Conservation (phyloP, 2,888 invertebrate species). For the Cartodere bifasciata region DNA sequence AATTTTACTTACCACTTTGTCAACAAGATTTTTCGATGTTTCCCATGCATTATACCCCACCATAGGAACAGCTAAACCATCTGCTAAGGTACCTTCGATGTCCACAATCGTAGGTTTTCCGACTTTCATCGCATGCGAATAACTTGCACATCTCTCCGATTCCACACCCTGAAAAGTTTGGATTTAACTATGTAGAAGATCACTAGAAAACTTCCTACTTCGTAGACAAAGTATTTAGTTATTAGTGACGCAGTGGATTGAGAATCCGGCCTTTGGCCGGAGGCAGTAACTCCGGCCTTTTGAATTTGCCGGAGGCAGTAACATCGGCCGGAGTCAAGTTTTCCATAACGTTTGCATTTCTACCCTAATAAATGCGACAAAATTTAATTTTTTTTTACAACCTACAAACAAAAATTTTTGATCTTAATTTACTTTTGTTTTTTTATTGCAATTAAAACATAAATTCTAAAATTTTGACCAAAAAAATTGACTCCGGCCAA, state of each 20-base stretch:
- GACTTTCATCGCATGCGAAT: constrained; percentile 47
- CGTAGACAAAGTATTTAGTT: too few relatives aligned
- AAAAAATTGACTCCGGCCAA: too few relatives aligned
- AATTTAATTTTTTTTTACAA: not conserved
- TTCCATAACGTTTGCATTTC: too few relatives aligned
- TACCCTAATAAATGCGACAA: too few relatives aligned
- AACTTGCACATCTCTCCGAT: constrained; percentile 83
- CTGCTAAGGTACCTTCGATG: constrained; percentile 48
- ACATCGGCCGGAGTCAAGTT: too few relatives aligned
- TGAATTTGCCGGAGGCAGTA: too few relatives aligned
- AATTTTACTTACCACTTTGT: constrained; percentile 62
- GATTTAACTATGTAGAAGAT: not conserved
- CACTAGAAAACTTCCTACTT: not conserved
- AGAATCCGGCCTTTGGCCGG: too few relatives aligned
- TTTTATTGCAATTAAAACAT: too few relatives aligned
- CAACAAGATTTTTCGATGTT: constrained; percentile 46
- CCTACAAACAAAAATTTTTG: not conserved
- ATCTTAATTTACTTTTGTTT: too few relatives aligned
- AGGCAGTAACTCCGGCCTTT: too few relatives aligned
- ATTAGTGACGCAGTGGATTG: too few relatives aligned
- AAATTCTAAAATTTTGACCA: too few relatives aligned
- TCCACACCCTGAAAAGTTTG: constrained; percentile 65
- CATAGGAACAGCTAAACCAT: constrained; percentile 56
- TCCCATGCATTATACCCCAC: constrained; percentile 56
- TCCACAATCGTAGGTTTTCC: constrained; percentile 42